Evolutionary conservation across 2,113 vertebrate species (phyloP), one percentile per base, ranked within the genome.

Genomic region (Psilopsiagon aurifrons): DNA sequence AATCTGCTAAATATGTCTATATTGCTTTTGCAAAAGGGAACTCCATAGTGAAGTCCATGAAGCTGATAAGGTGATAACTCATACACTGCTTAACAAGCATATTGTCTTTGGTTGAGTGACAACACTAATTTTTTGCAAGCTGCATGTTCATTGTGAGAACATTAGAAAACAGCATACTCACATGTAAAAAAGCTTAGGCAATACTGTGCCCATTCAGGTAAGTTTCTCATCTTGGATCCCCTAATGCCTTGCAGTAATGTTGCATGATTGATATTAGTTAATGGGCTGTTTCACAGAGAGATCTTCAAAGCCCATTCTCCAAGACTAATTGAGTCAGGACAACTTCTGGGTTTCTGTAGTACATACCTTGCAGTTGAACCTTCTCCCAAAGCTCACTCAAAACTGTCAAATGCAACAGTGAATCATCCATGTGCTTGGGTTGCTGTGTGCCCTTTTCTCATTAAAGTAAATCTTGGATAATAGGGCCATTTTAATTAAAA

Each of bases 401-500:
- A 73, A 29, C n/a, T 76, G 16, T 39, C 0, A 1, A 79, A 18
- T 16, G 41, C 59, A 86, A 77, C 11, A 63, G 51, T 44, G 93
- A 91, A 83, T 88, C 60, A 86, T 27, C 44, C 1, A 0, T 70
- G 18, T 67, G 75, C 80, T 47, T 71, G 20, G 35, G 35, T 51
- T 82, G 23, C 37, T 10, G 11, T 51, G 35, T 86, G 62, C 8
- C 35, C 71, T 59, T 59, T 28, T 69, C 94, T 83, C 90, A 68
- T 88, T 97, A 91, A 95, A 97, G 71, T 89, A 80, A 89, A 88
- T 86, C 57, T 92, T 94, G 92, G 95, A 97, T 94, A 95, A 95
- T 91, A 89, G 23, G 39, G 10, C 18, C 77, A 17, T 88, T 95
- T 94, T 62, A 62, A 83, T 94, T 59, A 85, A 93, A 94, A 86